phyloP scores from a whole-genome alignment of 2,888 invertebrate species.

The Entomobrya multifasciata region DNA sequence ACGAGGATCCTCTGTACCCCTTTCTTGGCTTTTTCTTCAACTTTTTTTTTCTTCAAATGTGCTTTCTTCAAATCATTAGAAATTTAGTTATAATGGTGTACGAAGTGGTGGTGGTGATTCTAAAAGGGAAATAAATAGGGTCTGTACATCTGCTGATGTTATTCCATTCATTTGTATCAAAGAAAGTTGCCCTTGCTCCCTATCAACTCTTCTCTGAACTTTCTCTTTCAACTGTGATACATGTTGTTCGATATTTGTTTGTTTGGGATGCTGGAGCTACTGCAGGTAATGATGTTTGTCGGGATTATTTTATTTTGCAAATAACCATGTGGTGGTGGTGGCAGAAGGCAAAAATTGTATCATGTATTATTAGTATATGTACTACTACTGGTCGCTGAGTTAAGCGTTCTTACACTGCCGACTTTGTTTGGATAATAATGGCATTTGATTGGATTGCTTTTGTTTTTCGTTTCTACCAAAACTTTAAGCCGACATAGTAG shows the following conservation, averaged over 20 bases:
- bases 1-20: neutral
- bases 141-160: neutral
- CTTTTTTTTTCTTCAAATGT: neutral
- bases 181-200: neutral
- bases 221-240: neutral
- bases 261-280: neutral
- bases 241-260: neutral
- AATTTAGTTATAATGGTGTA: constrained; percentile 24
- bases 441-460: neutral
- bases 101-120: neutral
- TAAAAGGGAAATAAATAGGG: neutral
- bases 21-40: neutral
- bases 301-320: no score
- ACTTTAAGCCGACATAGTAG: neutral
- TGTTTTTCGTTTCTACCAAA: neutral
- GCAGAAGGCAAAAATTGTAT: no score
- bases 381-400: neutral
- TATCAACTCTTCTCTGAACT: neutral
- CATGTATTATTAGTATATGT: no score
- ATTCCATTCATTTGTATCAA: neutral
- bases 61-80: constrained; percentile 9
- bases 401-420: neutral
- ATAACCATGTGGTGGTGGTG: no score
- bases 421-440: constrained; percentile 3
- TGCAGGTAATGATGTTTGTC: neutral